phyloP scores from a whole-genome alignment of 2,113 vertebrate species.

The Spheniscus mendiculus region DNA sequence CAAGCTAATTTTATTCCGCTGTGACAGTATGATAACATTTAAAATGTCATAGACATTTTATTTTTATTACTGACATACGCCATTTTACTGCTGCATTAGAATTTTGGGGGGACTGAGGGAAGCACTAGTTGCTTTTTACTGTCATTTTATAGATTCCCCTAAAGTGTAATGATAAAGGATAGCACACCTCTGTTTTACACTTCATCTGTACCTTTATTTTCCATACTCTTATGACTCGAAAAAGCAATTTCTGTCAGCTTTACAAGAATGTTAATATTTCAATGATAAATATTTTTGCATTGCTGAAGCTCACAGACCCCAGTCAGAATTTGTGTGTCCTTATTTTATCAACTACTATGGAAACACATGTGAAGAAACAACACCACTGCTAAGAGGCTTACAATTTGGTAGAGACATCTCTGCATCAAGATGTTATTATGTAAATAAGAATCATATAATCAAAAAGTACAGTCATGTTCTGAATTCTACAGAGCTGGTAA shows the following conservation, averaged over 20 bases:
- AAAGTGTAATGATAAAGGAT: constrained; percentile 61
- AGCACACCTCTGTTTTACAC: constrained; percentile 37
- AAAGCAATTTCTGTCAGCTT: constrained; percentile 24
- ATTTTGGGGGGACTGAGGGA: constrained; percentile 43
- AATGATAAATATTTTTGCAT: neutral
- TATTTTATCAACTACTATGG: neutral
- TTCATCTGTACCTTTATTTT: constrained; percentile 31
- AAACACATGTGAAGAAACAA: neutral
- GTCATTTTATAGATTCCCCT: constrained; percentile 71
- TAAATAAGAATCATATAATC: neutral
- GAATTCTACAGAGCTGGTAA: neutral
- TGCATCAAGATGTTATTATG: neutral
- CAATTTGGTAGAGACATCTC: neutral
- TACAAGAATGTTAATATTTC: neutral
- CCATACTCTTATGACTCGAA: neutral
- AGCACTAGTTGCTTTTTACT: constrained; percentile 75
- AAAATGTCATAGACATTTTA: constrained; percentile 81
- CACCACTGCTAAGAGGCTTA: neutral
- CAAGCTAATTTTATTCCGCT: constrained; percentile 90
- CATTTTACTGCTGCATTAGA: constrained; percentile 75
- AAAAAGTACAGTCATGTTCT: neutral
- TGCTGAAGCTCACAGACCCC: neutral
- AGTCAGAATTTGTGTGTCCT: neutral
- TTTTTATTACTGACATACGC: constrained; percentile 78
- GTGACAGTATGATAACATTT: constrained; percentile 85